Conservation (phyloP, 2,113 vertebrate genomes). For the Thomomys bottae region DNA sequence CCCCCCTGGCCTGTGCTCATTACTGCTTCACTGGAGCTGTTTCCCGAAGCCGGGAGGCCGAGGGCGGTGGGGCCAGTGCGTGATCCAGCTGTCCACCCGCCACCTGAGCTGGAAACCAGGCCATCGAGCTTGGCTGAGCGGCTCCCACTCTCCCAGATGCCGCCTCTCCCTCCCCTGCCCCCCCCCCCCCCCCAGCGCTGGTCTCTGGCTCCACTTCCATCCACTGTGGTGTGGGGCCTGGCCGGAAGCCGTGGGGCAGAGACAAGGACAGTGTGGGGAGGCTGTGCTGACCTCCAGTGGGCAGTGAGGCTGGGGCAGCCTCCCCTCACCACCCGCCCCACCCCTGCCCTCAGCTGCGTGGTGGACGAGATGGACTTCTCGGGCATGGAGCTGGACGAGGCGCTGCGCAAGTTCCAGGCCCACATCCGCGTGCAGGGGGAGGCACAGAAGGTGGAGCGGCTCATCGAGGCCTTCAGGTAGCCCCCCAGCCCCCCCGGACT, state of each 20-base stretch:
- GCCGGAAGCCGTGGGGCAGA: not conserved
- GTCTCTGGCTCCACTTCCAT: not conserved
- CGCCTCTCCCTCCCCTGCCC: not conserved
- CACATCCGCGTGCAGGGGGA: constrained; percentile 98
- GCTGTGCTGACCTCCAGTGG: no score
- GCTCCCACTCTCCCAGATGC: constrained; percentile 74
- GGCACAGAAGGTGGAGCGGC: constrained; percentile 98
- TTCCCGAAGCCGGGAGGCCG: constrained; percentile 66
- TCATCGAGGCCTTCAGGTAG: constrained; percentile 99
- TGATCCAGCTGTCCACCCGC: no score
- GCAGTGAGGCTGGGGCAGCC: not conserved
- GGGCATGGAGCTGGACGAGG: constrained; percentile 97
- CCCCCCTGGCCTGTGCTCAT: not conserved
- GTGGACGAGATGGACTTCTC: constrained; percentile 99
- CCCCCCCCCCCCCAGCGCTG: not conserved
- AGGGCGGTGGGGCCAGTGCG: not conserved
- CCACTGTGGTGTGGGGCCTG: not conserved
- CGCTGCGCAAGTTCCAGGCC: constrained; percentile 97
- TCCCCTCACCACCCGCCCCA: not conserved
- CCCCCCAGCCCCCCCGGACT: not conserved
- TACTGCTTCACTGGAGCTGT: constrained; percentile 75
- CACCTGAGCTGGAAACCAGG: constrained; percentile 86
- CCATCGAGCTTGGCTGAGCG: constrained; percentile 78
- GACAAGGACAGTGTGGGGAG: not conserved
- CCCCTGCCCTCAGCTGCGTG: constrained; percentile 89